Base-by-base conservation (phyloP, 2,888 invertebrate species). In the Aproaerema taeniolella region DNA sequence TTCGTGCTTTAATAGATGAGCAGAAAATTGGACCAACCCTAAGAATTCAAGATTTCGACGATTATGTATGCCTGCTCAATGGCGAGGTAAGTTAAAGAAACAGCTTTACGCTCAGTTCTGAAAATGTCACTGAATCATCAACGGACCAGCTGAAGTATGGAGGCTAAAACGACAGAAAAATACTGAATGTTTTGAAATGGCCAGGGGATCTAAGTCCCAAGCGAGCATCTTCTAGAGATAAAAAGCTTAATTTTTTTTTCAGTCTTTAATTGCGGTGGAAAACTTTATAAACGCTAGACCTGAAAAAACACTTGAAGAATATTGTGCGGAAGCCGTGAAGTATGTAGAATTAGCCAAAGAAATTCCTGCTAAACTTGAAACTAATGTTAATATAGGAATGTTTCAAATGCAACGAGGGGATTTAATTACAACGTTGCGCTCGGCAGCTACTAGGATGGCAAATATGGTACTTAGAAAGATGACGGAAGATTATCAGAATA, bases 391-490 rank as follows among this genome's bases (percentile, higher is more conserved):
- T 10, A 91, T 94, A 61, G 96, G 95, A 6, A 90, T 96, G 80
- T 98, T 94, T 66, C 92, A 94, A 60, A 92, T 97, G 67, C 92
- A 95, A 68, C 90, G 97, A 39, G 90, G 88, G 32, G 93, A 93
- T 38, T 82, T 97, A 20, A 93, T 97, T 31, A 87, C 88, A 11
- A 88, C 92, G 1, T 73, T 98, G 45, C 90, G 92, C 5, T 73
- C 85, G 9, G 86, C 92, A 16, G 94, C 95, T 0, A 89, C 91
- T 17, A 87, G 87, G 38, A 81, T 95, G 38, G 91, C 92, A 46
- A 90, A 91, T 33, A 89, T 90, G 38, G 71, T 98, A 38, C 72
- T 97, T 3, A 79, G 89, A 28, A 89, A 90, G 58, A 94, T 97
- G 91, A 91, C 93, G 1, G 83, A 89, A 12, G 93, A 95, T 67